phyloP scores from a whole-genome alignment of 2,797 vertebrate genomes.

The Anomalospiza imberbis region DNA sequence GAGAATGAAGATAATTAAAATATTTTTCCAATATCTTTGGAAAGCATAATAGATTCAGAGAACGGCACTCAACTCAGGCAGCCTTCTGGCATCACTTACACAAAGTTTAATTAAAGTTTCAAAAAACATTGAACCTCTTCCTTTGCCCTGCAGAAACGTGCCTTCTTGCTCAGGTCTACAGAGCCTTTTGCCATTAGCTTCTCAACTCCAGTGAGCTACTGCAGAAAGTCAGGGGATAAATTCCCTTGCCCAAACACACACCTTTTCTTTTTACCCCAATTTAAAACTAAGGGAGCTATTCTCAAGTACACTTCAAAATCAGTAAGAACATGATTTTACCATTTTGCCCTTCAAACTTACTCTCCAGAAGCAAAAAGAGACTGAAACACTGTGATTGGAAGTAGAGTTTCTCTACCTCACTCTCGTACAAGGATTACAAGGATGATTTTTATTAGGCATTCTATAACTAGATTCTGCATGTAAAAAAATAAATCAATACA shows the following conservation, averaged over 20 bases:
- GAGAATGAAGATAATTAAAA: background rate
- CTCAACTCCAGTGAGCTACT: background rate
- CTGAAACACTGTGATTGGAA: background rate
- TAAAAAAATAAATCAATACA: conserved; percentile 35
- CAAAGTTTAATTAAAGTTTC: background rate
- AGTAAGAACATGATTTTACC: background rate
- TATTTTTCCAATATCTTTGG: background rate
- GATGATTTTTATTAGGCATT: conserved; percentile 35
- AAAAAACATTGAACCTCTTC: background rate
- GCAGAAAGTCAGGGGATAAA: background rate
- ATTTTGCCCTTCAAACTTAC: background rate
- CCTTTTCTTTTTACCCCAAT: background rate
- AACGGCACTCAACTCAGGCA: background rate
- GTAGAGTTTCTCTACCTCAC: conserved; percentile 1
- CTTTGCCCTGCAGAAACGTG: background rate
- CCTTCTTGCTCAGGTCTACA: background rate
- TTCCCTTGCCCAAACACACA: background rate
- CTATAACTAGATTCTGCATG: conserved; percentile 17
- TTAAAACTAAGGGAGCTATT: background rate
- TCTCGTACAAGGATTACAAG: conserved; percentile 23
- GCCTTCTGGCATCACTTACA: background rate
- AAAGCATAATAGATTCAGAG: background rate
- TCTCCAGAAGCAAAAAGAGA: background rate
- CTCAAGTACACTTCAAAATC: conserved; percentile 6
- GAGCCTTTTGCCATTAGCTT: background rate